Evolutionary conservation across 2,888 invertebrate genomes (phyloP).

Genomic region (Camptogramma bilineatum): DNA sequence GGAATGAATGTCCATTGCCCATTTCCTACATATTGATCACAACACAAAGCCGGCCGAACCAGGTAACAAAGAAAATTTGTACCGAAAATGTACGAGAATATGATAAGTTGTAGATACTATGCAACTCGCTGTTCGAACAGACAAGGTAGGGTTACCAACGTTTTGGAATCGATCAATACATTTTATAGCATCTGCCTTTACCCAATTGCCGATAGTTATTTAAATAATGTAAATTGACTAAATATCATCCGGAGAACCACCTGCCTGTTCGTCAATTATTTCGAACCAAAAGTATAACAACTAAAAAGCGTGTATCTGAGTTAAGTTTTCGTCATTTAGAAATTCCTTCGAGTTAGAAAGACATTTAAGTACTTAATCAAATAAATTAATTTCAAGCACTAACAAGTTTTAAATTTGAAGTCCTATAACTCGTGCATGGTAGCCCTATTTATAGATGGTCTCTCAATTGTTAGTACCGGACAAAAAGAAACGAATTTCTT

Average conservation of each 20-base stretch:
- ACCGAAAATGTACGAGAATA: conserved; percentile 60
- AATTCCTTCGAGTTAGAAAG: too few relatives aligned
- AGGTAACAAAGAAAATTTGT: conserved; percentile 64
- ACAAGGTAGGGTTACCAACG: conserved; percentile 22
- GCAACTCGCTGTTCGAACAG: conserved; percentile 14
- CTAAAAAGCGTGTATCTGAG: background rate
- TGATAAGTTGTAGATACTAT: conserved; percentile 40
- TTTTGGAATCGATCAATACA: conserved; percentile 11
- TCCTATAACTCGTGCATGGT: conserved; percentile 19
- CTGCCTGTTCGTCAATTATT: conserved; percentile 49
- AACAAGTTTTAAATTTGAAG: background rate
- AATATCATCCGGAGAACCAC: conserved; percentile 37
- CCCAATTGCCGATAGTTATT: conserved; percentile 24
- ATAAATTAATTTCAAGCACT: background rate
- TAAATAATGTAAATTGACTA: conserved; percentile 29
- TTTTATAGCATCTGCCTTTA: conserved; percentile 27
- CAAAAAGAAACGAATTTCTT: conserved; percentile 71
- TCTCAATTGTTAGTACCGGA: conserved; percentile 63
- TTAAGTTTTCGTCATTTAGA: background rate
- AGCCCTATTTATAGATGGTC: conserved; percentile 23
- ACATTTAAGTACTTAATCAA: too few relatives aligned
- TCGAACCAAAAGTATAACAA: conserved; percentile 1
- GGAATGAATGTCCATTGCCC: conserved; percentile 60
- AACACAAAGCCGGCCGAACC: conserved; percentile 66
- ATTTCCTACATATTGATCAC: conserved; percentile 68